Evolutionary conservation across 2,888 invertebrate species (phyloP).

Genomic region (Pherbina coryleti): DNA sequence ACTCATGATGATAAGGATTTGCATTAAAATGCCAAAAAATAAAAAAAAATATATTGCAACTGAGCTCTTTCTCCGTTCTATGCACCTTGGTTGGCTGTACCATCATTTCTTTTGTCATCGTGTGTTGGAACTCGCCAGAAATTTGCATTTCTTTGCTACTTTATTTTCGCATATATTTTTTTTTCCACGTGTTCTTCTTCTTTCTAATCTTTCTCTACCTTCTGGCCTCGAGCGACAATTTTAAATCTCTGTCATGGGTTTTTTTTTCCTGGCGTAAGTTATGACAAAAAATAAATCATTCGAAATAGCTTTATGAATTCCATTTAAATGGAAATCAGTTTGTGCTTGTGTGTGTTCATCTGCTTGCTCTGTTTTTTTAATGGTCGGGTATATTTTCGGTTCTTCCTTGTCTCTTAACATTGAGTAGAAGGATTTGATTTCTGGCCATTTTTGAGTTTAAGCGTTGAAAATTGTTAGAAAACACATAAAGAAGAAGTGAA

Average conservation of each 20-base stretch:
- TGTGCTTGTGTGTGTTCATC: background rate
- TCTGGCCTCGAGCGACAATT: slow-evolving; percentile 23
- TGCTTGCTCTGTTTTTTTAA: background rate
- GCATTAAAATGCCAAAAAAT: too few species aligned
- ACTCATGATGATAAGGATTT: too few species aligned
- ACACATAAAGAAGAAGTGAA: background rate
- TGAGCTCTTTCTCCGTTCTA: too few species aligned
- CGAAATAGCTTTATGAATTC: slow-evolving; percentile 39
- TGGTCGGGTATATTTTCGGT: background rate
- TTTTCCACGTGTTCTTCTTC: background rate
- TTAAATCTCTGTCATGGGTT: slow-evolving; percentile 25
- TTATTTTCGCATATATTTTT: background rate
- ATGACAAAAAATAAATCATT: slow-evolving; percentile 37
- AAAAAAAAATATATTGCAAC: too few species aligned
- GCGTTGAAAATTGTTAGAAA: slow-evolving; percentile 26
- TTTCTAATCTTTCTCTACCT: background rate
- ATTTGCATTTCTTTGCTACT: background rate
- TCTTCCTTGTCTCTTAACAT: slow-evolving; percentile 14
- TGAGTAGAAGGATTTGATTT: slow-evolving; percentile 30
- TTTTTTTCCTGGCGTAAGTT: slow-evolving; percentile 22
- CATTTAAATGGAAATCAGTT: slow-evolving; percentile 43
- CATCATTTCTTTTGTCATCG: background rate
- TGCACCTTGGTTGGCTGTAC: background rate
- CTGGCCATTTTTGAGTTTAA: slow-evolving; percentile 30
- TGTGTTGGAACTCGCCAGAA: background rate